Conservation (phyloP, 2,888 invertebrate genomes). For the Cancer borealis region DNA sequence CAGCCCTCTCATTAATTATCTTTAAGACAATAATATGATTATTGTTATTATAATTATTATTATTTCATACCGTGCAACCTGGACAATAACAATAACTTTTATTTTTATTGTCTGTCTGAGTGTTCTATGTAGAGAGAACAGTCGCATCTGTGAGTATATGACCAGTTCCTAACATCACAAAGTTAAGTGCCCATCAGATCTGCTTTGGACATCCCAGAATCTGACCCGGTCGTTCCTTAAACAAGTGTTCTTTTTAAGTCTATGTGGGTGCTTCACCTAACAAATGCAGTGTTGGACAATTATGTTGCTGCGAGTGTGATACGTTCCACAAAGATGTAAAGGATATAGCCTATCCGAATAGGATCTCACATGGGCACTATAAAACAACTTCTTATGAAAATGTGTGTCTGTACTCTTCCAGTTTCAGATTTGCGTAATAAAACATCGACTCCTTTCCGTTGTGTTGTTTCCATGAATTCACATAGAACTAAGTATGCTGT, state of each 20-base stretch:
- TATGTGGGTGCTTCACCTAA: constrained; percentile 67
- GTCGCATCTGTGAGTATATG: constrained; percentile 75
- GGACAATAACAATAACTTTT: constrained; percentile 70
- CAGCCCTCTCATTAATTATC: constrained; percentile 57
- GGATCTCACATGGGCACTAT: constrained; percentile 75
- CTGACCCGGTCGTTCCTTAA: constrained; percentile 69
- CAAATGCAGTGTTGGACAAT: constrained; percentile 70
- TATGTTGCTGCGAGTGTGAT: constrained; percentile 70
- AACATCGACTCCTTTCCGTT: constrained; percentile 72
- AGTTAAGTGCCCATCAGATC: constrained; percentile 75
- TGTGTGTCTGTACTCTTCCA: constrained; percentile 76
- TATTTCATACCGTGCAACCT: constrained; percentile 59
- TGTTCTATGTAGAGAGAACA: constrained; percentile 73
- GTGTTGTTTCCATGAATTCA: constrained; percentile 57
- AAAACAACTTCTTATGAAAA: constrained; percentile 73
- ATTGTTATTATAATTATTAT: constrained; percentile 45
- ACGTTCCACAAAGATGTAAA: constrained; percentile 67
- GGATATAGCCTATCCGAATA: constrained; percentile 73
- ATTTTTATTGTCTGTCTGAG: constrained; percentile 68
- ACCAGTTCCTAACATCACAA: constrained; percentile 76
- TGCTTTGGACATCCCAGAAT: constrained; percentile 74
- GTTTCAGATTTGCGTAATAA: constrained; percentile 76
- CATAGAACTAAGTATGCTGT: background rate
- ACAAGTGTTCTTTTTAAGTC: constrained; percentile 69
- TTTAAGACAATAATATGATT: constrained; percentile 27